Percentiles rank a stretch among this genome's conserved stretches.
Conservation (phyloP, 1,140 invertebrate genomes). For the Lasioglossum albipes region DNA sequence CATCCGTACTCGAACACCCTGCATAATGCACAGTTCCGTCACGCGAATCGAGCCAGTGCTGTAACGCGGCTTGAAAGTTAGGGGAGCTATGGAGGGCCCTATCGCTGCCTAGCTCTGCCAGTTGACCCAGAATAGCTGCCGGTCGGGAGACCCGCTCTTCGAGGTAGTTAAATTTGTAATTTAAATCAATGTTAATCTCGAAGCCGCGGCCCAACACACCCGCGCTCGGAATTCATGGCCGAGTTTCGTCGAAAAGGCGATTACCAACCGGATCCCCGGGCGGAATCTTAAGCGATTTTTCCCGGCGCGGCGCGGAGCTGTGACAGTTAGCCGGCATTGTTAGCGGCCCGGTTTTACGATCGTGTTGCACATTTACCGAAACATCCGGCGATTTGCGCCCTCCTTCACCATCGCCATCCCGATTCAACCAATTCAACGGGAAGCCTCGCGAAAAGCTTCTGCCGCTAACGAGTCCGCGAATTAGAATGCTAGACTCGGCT, state of each 20-base stretch:
- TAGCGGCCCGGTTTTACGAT: neutral
- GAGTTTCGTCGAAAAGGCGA: conserved; percentile 53
- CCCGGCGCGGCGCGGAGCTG: neutral
- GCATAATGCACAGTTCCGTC: no score
- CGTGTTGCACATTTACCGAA: neutral
- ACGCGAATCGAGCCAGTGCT: no score
- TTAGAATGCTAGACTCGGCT: no score
- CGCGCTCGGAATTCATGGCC: conserved; percentile 56
- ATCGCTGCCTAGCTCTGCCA: conserved; percentile 1
- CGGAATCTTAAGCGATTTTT: conserved; percentile 35
- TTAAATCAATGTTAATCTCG: conserved; percentile 70
- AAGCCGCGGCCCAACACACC: conserved; percentile 50
- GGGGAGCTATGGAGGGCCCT: no score
- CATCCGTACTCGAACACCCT: no score
- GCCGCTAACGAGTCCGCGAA: no score
- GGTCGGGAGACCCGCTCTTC: conserved; percentile 41
- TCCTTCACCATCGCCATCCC: neutral
- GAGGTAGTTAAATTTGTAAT: conserved; percentile 69
- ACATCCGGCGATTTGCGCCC: neutral
- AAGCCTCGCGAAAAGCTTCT: no score
- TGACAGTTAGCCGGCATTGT: neutral
- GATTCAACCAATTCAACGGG: no score
- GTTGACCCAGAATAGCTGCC: conserved; percentile 60
- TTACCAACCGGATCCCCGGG: conserved; percentile 52
- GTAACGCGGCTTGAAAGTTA: no score